A percentile compares a stretch with the other conserved stretches of the same genome.
phyloP scores from a whole-genome alignment of 2,888 invertebrate species.

The Sisyra nigra region DNA sequence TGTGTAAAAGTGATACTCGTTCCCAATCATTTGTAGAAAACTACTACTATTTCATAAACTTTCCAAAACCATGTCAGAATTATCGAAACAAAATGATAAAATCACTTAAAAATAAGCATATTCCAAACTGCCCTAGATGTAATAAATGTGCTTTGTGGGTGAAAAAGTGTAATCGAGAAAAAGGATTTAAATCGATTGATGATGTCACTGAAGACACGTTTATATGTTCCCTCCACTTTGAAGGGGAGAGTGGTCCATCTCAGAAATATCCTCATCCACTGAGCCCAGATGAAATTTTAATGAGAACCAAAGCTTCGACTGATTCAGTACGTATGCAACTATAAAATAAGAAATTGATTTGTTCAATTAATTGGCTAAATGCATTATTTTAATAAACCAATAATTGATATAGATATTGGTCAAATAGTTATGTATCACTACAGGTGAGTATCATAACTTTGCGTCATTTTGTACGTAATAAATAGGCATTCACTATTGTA shows the following conservation, averaged over 20 bases:
- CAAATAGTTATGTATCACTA: too few relatives aligned
- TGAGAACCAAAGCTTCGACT: too few relatives aligned
- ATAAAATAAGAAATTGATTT: too few relatives aligned
- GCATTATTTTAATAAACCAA: too few relatives aligned
- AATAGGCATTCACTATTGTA: too few relatives aligned
- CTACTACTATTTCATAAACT: slow-evolving; percentile 9
- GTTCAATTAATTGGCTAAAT: too few relatives aligned
- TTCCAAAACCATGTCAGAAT: slow-evolving; percentile 8
- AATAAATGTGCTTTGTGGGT: slow-evolving; percentile 9
- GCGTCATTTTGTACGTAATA: too few relatives aligned
- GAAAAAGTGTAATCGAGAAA: slow-evolving; percentile 6
- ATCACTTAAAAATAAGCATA: slow-evolving; percentile 3
- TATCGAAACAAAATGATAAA: slow-evolving; percentile 8
- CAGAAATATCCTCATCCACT: slow-evolving; percentile 1
- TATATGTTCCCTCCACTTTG: slow-evolving; percentile 7
- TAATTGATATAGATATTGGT: too few relatives aligned
- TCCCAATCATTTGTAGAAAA: slow-evolving; percentile 5
- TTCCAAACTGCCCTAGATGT: slow-evolving; percentile 7
- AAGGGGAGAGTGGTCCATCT: slow-evolving; percentile 4
- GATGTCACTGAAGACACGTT: slow-evolving; percentile 8
- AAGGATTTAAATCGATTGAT: slow-evolving; percentile 9
- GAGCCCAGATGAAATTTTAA: too few relatives aligned
- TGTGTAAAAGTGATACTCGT: slow-evolving; percentile 9
- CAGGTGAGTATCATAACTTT: too few relatives aligned
- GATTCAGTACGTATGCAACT: too few relatives aligned